A percentile compares a stretch with the other conserved stretches of the same genome.
Evolutionary conservation across 2,888 invertebrate species (phyloP).

Genomic region (Caenorhabditis zanzibari): DNA sequence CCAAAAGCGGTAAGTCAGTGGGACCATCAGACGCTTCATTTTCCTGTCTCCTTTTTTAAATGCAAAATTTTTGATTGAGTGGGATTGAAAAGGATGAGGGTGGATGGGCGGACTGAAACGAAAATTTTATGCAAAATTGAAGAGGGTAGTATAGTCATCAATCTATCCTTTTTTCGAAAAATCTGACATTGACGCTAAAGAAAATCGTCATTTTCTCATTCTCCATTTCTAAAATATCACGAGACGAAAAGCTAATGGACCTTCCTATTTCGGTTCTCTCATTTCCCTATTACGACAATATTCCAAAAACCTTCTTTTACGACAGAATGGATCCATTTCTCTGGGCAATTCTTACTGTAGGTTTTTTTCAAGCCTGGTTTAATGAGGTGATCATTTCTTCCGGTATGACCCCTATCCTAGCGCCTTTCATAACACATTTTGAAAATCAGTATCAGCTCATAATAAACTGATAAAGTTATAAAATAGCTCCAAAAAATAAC

Average conservation of each 20-base stretch:
- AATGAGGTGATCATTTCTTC: not conserved
- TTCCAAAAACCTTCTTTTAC: not conserved
- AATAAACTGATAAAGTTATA: constrained; percentile 36
- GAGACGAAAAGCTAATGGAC: constrained; percentile 38
- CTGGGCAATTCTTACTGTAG: constrained; percentile 49
- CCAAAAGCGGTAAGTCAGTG: constrained; percentile 63
- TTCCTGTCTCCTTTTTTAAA: no score
- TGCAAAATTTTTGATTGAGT: constrained; percentile 5
- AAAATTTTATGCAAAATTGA: constrained; percentile 2
- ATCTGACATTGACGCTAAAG: constrained; percentile 50
- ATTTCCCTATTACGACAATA: constrained; percentile 16
- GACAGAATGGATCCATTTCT: constrained; percentile 38
- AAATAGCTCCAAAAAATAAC: constrained; percentile 22
- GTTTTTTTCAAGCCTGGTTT: constrained; percentile 15
- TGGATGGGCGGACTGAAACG: not conserved
- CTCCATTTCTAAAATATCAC: constrained; percentile 17
- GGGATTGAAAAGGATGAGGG: not conserved
- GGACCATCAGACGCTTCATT: not conserved
- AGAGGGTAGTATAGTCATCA: constrained; percentile 48
- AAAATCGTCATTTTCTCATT: constrained; percentile 53
- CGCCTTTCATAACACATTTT: constrained; percentile 24
- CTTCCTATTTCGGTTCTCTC: constrained; percentile 10
- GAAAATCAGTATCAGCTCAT: constrained; percentile 20
- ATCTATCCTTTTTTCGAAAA: constrained; percentile 44
- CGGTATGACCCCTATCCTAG: constrained; percentile 16